phyloP scores from a whole-genome alignment of 2,888 invertebrate genomes.

The Stenoptilia bipunctidactyla region DNA sequence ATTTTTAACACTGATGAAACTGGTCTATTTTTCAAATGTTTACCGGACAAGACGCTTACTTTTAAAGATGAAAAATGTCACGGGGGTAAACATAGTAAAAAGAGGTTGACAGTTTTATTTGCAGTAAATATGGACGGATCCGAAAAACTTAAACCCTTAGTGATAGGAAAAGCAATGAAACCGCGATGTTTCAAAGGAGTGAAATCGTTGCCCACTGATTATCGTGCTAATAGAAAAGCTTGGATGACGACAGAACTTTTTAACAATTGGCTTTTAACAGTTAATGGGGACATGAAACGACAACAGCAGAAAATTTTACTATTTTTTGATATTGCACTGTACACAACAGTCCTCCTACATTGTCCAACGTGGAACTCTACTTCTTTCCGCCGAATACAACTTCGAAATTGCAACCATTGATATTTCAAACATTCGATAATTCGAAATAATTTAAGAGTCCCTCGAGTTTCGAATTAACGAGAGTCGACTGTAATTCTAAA shows the following conservation, averaged over 20 bases:
- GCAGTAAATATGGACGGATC: constrained; percentile 9
- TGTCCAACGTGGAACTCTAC: constrained; percentile 12
- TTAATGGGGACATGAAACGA: constrained; percentile 1
- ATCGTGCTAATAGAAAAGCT: background rate
- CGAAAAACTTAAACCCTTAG: constrained; percentile 10
- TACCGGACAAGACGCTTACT: constrained; percentile 21
- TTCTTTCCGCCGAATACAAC: constrained; percentile 14
- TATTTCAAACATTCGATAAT: too few relatives aligned
- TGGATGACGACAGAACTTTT: constrained; percentile 2
- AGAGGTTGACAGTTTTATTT: constrained; percentile 5
- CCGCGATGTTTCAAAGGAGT: constrained; percentile 14
- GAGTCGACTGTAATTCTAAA: too few relatives aligned
- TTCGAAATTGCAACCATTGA: constrained; percentile 13
- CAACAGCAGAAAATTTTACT: constrained; percentile 3
- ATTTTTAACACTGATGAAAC: constrained; percentile 23
- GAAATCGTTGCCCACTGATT: background rate
- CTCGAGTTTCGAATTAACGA: too few relatives aligned
- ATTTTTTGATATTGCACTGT: constrained; percentile 12
- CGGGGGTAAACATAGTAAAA: constrained; percentile 18
- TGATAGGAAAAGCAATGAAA: constrained; percentile 12
- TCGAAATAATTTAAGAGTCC: too few relatives aligned
- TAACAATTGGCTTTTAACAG: background rate
- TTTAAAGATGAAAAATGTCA: constrained; percentile 22
- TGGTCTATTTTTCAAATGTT: constrained; percentile 22
- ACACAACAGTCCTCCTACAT: constrained; percentile 14